These are phyloP conservation scores for Diacarnus erythraeanus DNA, from an alignment of 37 sponge, comb jelly and placozoan species.

Conservation along the genomic window DNA sequence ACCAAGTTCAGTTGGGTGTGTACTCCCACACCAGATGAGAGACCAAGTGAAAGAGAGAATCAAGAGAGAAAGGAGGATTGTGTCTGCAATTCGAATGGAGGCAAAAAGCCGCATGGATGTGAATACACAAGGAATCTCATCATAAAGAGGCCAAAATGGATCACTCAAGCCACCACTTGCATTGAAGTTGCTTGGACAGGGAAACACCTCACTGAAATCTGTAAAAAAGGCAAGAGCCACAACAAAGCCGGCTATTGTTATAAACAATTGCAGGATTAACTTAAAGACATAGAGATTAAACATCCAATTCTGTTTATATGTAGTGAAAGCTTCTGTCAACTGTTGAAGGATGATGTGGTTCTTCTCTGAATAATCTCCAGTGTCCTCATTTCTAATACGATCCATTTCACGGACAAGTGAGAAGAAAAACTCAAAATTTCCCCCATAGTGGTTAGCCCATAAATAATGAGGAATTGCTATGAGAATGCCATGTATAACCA, in stretches of 20 bases:
- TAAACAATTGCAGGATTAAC: conserved; percentile 19
- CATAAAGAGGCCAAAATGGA: conserved; percentile 32
- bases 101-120: conserved; percentile 55
- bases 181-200: conserved; percentile 44
- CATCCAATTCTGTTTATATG: conserved; percentile 39
- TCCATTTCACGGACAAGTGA: conserved; percentile 34
- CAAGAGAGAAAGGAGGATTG: conserved; percentile 38
- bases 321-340: conserved; percentile 38
- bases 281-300: conserved; percentile 37
- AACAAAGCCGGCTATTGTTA: conserved; percentile 20
- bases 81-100: conserved; percentile 41
- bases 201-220: conserved; percentile 40
- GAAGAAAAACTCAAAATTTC: conserved; percentile 59
- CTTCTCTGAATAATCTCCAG: conserved; percentile 38
- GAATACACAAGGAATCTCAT: conserved; percentile 49
- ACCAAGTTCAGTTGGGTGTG: conserved; percentile 48
- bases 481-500: conserved; percentile 50
- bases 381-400: conserved; percentile 43
- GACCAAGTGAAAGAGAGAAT: conserved; percentile 37
- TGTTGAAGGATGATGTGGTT: conserved; percentile 38
- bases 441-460: conserved; percentile 55
- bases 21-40: conserved; percentile 44
- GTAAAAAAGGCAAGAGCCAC: conserved; percentile 25
- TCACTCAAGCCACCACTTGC: neutral
- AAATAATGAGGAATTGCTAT: conserved; percentile 56